phyloP scores from a whole-genome alignment of 2,113 vertebrate genomes.

The Phrynocephalus versicolor region DNA sequence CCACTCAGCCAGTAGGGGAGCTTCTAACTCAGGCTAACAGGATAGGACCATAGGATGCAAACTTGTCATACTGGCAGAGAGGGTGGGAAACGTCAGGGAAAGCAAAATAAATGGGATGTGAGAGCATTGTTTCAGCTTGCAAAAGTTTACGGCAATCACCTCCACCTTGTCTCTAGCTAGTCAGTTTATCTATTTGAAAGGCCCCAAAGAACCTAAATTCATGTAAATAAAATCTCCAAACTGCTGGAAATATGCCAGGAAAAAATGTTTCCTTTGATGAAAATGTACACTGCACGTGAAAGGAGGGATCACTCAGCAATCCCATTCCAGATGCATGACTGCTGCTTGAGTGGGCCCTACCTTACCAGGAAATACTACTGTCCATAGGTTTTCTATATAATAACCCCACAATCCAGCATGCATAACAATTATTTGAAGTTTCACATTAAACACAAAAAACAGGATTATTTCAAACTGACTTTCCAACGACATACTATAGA shows the following conservation, averaged over 20 bases:
- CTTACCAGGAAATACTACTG: neutral
- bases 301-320: neutral
- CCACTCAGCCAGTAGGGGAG: no score
- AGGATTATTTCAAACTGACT: neutral
- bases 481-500: neutral
- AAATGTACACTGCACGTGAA: neutral
- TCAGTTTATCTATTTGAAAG: neutral
- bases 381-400: neutral
- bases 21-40: no score
- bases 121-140: neutral
- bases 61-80: neutral
- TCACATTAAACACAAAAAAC: neutral
- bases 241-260: neutral
- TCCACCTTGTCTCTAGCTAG: neutral
- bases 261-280: neutral
- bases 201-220: neutral
- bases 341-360: neutral
- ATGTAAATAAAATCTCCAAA: neutral
- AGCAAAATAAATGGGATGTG: neutral
- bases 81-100: neutral
- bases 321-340: neutral
- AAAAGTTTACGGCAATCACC: neutral
- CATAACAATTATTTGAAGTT: neutral
- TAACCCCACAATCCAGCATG: no score
- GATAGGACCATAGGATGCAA: no score